Evolutionary conservation across 2,797 vertebrate species (phyloP).

Genomic region (Cuniculus paca): DNA sequence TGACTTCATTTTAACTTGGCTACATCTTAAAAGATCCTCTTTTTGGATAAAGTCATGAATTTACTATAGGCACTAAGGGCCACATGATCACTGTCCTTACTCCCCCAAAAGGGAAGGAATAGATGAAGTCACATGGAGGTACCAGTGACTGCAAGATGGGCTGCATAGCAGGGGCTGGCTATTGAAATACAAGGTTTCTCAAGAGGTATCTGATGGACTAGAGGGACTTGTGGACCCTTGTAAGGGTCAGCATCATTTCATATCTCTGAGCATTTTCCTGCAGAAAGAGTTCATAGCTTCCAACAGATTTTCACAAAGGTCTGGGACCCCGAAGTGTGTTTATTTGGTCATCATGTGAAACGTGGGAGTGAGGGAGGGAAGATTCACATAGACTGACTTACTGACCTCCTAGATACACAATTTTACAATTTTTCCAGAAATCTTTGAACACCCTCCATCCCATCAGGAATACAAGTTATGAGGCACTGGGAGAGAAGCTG

Average conservation of each 20-base stretch:
- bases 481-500: background rate
- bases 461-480: background rate
- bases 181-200: background rate
- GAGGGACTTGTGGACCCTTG: background rate
- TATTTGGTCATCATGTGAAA: background rate
- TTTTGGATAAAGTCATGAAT: background rate
- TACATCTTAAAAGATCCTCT: background rate
- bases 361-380: background rate
- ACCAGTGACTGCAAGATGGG: background rate
- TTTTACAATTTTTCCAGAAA: background rate
- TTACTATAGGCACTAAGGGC: no score
- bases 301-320: conserved; percentile 8
- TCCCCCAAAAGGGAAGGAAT: background rate
- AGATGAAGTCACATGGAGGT: background rate
- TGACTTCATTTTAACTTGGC: background rate
- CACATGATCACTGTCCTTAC: background rate
- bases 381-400: background rate
- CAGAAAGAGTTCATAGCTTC: background rate
- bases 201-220: background rate
- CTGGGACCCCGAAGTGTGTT: background rate
- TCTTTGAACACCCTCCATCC: background rate
- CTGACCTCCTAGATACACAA: background rate
- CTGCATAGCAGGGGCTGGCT: background rate
- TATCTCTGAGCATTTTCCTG: background rate
- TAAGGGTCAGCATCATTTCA: background rate